A percentile compares a stretch with the other conserved stretches of the same genome.
Evolutionary conservation across 2,888 invertebrate genomes (phyloP).

Genomic region (Tenthredo notha): DNA sequence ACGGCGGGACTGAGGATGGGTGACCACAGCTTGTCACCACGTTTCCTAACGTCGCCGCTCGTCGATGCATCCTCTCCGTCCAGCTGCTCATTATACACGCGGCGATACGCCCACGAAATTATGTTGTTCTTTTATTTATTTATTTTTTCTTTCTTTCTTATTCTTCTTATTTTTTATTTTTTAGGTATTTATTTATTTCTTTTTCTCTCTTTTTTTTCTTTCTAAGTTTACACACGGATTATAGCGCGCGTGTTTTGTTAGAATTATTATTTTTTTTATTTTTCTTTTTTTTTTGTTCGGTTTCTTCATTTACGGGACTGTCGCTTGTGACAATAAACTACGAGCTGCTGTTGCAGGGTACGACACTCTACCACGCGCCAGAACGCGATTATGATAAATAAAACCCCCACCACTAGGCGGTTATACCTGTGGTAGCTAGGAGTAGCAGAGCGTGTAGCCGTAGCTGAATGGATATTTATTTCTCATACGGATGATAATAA

Average conservation of each 20-base stretch:
- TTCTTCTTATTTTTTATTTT: neutral
- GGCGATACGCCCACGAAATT: conserved; percentile 44
- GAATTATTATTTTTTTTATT: neutral
- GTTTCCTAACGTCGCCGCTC: conserved; percentile 94
- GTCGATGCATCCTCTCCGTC: conserved; percentile 95
- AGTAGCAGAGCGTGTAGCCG: neutral
- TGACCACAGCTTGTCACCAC: conserved; percentile 96
- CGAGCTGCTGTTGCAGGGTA: neutral
- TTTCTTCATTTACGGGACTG: neutral
- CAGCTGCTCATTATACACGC: conserved; percentile 88
- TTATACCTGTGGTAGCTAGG: conserved; percentile 31
- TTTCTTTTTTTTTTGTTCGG: neutral
- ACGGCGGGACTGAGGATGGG: conserved; percentile 86
- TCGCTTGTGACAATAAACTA: neutral
- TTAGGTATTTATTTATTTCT: neutral
- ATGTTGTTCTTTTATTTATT: neutral
- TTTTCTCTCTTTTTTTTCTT: neutral
- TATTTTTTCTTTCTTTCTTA: too few species aligned
- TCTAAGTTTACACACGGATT: neutral
- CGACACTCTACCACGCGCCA: conserved; percentile 25
- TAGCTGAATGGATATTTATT: neutral
- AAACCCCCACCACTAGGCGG: conserved; percentile 25
- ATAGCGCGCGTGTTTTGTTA: neutral
- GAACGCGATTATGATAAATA: conserved; percentile 23
- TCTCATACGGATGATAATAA: neutral